A percentile compares a stretch with the other conserved stretches of the same genome.
Evolutionary conservation across 1,140 invertebrate species (phyloP).

Genomic region (Linepithema humile): DNA sequence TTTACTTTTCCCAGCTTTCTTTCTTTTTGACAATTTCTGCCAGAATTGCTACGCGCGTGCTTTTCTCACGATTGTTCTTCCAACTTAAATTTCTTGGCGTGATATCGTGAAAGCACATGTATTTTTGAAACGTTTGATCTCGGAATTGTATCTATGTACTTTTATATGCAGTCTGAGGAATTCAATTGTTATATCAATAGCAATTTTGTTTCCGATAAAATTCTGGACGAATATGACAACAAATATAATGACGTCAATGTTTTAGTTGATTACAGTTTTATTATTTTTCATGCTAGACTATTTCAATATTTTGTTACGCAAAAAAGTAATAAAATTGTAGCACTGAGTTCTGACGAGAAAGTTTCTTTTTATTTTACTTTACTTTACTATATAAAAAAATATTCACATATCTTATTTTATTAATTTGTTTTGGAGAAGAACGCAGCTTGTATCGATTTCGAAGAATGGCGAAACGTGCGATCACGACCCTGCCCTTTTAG

Average conservation of each 20-base stretch:
- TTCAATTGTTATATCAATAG: slow-evolving; percentile 5
- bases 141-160: neutral
- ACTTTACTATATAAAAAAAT: no score
- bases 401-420: slow-evolving; percentile 24
- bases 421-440: neutral
- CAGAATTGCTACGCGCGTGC: slow-evolving; percentile 21
- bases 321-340: no score
- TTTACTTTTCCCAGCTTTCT: slow-evolving; percentile 14
- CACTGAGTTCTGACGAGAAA: no score
- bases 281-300: no score
- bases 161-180: neutral
- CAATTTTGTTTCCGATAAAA: slow-evolving; percentile 7
- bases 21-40: neutral
- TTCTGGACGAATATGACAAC: neutral
- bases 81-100: neutral
- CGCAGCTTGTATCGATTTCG: neutral
- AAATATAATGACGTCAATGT: neutral
- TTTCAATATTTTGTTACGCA: no score
- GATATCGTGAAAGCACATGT: neutral
- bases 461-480: slow-evolving; percentile 10
- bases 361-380: no score
- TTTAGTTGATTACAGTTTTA: no score
- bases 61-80: slow-evolving; percentile 20
- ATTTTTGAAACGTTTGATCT: slow-evolving; percentile 24
- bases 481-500: neutral